Conservation (phyloP, 2,797 vertebrate genomes). For the Phalanger gymnotis region DNA sequence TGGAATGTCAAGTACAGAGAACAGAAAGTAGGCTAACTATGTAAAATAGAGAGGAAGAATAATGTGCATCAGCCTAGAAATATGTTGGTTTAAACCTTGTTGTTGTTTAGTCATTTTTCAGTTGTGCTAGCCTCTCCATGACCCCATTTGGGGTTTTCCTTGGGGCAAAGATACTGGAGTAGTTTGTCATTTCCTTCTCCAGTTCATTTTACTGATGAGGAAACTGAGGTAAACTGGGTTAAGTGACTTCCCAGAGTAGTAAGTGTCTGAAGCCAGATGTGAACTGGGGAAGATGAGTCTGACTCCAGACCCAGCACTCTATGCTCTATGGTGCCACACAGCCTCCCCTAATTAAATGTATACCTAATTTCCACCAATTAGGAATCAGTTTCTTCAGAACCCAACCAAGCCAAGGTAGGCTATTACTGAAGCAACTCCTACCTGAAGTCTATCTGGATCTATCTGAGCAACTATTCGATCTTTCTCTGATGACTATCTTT, state of each 20-base stretch:
- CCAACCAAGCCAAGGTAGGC: neutral
- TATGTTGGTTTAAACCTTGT: neutral
- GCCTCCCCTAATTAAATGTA: neutral
- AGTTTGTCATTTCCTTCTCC: neutral
- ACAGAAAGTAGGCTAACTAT: neutral
- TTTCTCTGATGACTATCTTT: neutral
- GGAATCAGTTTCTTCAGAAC: neutral
- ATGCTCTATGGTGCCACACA: neutral
- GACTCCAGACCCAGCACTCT: neutral
- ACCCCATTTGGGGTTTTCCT: neutral
- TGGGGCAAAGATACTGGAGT: neutral
- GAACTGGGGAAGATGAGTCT: neutral
- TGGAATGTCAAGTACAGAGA: neutral
- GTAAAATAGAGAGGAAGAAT: neutral
- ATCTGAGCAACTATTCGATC: neutral
- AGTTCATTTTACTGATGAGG: neutral
- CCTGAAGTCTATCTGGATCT: no score
- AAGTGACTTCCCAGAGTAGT: neutral
- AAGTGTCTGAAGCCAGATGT: neutral
- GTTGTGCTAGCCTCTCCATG: neutral
- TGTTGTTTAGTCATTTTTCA: neutral
- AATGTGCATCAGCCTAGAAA: neutral
- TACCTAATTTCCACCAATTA: neutral
- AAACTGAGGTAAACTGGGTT: neutral
- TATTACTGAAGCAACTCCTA: neutral